These are phyloP conservation scores for Centruroides sculpturatus DNA, from an alignment of 1,140 invertebrate species.

Conservation along the genomic window DNA sequence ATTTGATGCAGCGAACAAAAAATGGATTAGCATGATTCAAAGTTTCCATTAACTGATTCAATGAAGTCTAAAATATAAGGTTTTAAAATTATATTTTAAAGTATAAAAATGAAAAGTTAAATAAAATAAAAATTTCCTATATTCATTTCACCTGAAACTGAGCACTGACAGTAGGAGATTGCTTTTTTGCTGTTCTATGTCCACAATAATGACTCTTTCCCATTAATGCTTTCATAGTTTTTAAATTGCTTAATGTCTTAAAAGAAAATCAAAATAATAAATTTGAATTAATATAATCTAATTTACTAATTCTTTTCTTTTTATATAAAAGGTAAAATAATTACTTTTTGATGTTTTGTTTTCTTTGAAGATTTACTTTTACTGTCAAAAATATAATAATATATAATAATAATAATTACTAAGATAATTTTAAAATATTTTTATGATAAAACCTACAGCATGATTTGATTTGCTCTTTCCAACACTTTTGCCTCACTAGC, in stretches of 20 bases:
- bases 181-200: conserved; percentile 14
- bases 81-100: too few relatives aligned
- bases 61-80: conserved; percentile 37
- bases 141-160: conserved; percentile 58
- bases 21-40: conserved; percentile 90
- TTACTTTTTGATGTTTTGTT: conserved; percentile 4
- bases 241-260: conserved; percentile 59
- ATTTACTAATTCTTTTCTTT: conserved; percentile 3
- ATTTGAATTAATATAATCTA: too few relatives aligned
- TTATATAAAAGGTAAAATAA: background rate
- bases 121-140: too few relatives aligned
- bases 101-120: too few relatives aligned
- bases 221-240: conserved; percentile 78
- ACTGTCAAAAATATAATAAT: background rate
- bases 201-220: conserved; percentile 19
- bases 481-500: conserved; percentile 16
- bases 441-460: conserved; percentile 13
- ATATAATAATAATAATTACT: background rate
- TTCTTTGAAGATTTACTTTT: background rate
- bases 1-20: conserved; percentile 94
- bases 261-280: too few relatives aligned
- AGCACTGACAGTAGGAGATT: conserved; percentile 64
- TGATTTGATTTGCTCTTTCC: conserved; percentile 18
- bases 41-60: conserved; percentile 82
- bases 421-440: background rate